phyloP scores from a whole-genome alignment of 1,140 invertebrate species.

The Cephus cinctus region DNA sequence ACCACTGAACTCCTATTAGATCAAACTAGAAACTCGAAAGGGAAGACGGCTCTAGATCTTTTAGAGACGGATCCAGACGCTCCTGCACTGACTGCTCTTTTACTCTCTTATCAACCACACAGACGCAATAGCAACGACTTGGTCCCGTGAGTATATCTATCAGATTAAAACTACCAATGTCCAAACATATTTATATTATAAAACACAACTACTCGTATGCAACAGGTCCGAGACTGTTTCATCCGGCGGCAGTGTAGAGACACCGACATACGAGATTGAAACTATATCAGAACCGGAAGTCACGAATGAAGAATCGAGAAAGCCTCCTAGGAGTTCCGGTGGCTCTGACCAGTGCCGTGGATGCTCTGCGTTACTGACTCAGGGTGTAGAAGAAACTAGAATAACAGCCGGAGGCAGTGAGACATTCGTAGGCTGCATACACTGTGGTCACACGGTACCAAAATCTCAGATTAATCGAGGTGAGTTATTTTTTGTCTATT shows the following conservation, averaged over 20 bases:
- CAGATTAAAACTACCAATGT: too few relatives aligned
- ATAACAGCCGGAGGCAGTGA: slow-evolving; percentile 22
- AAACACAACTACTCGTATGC: too few relatives aligned
- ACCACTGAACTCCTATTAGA: slow-evolving; percentile 36
- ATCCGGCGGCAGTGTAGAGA: slow-evolving; percentile 7
- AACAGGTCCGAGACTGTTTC: slow-evolving; percentile 23
- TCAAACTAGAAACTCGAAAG: slow-evolving; percentile 65
- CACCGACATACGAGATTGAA: slow-evolving; percentile 24
- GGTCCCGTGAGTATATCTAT: too few relatives aligned
- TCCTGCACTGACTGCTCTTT: slow-evolving; percentile 32
- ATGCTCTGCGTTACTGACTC: slow-evolving; percentile 19
- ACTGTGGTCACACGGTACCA: slow-evolving; percentile 18
- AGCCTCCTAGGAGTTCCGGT: slow-evolving; percentile 13
- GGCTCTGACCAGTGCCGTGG: slow-evolving; percentile 22
- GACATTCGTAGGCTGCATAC: slow-evolving; percentile 19
- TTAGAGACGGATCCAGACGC: slow-evolving; percentile 45
- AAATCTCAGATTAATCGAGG: slow-evolving; percentile 21
- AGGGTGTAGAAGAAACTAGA: slow-evolving; percentile 15
- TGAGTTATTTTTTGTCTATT: slow-evolving; percentile 8
- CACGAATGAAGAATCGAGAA: slow-evolving; percentile 7
- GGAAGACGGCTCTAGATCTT: slow-evolving; percentile 64
- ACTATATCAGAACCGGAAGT: slow-evolving; percentile 18
- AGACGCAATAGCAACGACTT: too few relatives aligned
- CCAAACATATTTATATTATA: too few relatives aligned
- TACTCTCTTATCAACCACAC: slow-evolving; percentile 41